phyloP scores from a whole-genome alignment of 1,140 invertebrate species.

The Orussus abietinus region DNA sequence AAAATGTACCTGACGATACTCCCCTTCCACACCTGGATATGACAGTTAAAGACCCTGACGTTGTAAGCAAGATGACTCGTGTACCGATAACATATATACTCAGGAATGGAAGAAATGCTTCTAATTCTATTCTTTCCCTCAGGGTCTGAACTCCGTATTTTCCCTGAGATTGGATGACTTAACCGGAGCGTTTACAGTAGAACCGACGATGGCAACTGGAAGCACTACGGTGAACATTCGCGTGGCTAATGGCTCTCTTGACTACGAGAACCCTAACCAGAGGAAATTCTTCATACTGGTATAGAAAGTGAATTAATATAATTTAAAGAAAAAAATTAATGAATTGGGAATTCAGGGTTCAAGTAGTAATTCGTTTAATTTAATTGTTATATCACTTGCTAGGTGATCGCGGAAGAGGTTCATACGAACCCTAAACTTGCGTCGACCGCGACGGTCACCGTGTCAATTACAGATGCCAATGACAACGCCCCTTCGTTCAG shows the following conservation, averaged over 20 bases:
- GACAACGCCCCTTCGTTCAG: slow-evolving; percentile 83
- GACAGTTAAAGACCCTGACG: slow-evolving; percentile 80
- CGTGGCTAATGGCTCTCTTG: slow-evolving; percentile 73
- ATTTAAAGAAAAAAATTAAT: slow-evolving; percentile 18
- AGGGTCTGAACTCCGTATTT: slow-evolving; percentile 81
- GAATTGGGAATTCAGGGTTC: too few relatives aligned
- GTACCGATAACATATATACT: slow-evolving; percentile 1
- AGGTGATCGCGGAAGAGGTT: slow-evolving; percentile 80
- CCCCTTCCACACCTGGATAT: slow-evolving; percentile 79
- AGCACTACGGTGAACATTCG: slow-evolving; percentile 78
- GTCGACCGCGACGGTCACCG: slow-evolving; percentile 82
- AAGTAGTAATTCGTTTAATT: too few relatives aligned
- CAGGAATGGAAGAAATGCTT: neutral
- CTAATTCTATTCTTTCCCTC: slow-evolving; percentile 7
- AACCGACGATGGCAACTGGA: slow-evolving; percentile 73
- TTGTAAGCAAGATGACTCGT: slow-evolving; percentile 57
- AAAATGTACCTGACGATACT: slow-evolving; percentile 78
- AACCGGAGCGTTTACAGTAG: slow-evolving; percentile 77
- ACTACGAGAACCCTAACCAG: slow-evolving; percentile 90
- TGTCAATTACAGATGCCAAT: slow-evolving; percentile 82
- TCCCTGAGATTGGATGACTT: slow-evolving; percentile 72
- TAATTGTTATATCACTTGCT: too few relatives aligned
- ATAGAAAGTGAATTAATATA: slow-evolving; percentile 28
- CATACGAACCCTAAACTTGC: slow-evolving; percentile 71
- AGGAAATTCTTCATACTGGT: slow-evolving; percentile 85